Evolutionary conservation across 2,797 vertebrate species (phyloP), one percentile per base, ranked within the genome.

Genomic region (Stomatorhinus walkeri): DNA sequence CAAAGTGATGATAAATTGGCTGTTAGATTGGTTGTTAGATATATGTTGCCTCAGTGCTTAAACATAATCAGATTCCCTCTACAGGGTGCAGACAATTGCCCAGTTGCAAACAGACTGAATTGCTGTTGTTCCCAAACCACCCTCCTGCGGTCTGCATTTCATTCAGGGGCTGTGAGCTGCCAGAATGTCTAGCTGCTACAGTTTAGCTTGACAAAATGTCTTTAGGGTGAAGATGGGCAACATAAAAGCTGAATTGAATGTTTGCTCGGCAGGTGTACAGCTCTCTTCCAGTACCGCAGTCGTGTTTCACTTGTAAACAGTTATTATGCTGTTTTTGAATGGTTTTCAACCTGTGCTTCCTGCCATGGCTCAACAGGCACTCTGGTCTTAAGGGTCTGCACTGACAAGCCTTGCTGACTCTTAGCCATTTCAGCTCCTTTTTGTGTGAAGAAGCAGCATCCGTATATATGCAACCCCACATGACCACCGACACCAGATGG

Each of bases 211-310:
- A 91, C 91, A 32, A 83, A 22, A 59, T 40, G 51, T 85, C 79
- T 88, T 61, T 59, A 43, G 54, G 76, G 36, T 81, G 76, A 46
- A 81, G 76, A 81, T 43, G 12, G 76, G 76, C 36, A 81, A n/a
- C 76, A 81, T 46, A 46, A 81, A 81, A 81, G 40, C 76, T 46
- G 36, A 43, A 46, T 3, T 96, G 94, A 95, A 92, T 94, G 94
- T 90, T 95, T 94, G 95, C 95, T 96, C 95, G 96, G 93, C 90
- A 87, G 48, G 93, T 94, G 92, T 93, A 92, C 89, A 88, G 88
- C 79, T 92, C 88, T n/a, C 85, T 89, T 24, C 91, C 92, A 79
- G 87, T 32, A 88, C 91, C 91, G 83, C 91, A 85, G 90, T 91
- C 32, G 91, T 91, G 93, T 93, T 93, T 91, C 90, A 89, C 92